These are phyloP conservation scores for Phenganax subtilis DNA, from an alignment of 92 coral and sea anemone genomes.

Conservation along the genomic window DNA sequence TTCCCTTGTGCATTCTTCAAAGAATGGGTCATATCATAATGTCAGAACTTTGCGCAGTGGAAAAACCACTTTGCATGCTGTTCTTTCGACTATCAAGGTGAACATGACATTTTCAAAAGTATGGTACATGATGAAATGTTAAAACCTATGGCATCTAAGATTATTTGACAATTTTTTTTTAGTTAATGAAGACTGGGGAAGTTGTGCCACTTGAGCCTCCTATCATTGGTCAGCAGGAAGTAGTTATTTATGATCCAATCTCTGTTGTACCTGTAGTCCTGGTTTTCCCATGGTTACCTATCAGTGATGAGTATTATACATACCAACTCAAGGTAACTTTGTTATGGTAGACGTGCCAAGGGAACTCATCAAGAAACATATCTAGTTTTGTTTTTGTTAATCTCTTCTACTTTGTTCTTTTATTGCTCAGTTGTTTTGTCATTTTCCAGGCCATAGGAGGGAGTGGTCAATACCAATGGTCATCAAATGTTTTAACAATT, in stretches of 20 bases:
- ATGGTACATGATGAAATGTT: neutral
- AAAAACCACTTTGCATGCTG: constrained; percentile 61
- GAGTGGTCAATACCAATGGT: constrained; percentile 83
- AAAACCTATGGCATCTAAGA: neutral
- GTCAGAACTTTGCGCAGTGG: constrained; percentile 70
- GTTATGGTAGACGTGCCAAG: neutral
- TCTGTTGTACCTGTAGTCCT: constrained; percentile 69
- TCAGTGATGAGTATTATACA: constrained; percentile 61
- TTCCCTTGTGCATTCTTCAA: constrained; percentile 66
- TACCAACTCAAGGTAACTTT: constrained; percentile 64
- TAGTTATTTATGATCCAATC: constrained; percentile 84
- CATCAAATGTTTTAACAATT: constrained; percentile 67
- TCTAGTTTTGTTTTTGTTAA: neutral
- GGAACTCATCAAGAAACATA: neutral
- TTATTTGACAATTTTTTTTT: neutral
- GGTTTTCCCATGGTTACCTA: constrained; percentile 94
- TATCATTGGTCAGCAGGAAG: constrained; percentile 87
- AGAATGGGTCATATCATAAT: constrained; percentile 75
- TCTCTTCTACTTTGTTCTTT: neutral
- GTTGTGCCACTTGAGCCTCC: constrained; percentile 62
- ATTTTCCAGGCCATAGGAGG: constrained; percentile 77
- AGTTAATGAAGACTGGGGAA: constrained; percentile 60
- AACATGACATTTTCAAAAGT: neutral
- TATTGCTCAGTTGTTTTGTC: neutral
- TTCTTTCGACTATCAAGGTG: constrained; percentile 67